Percentiles rank a stretch among this genome's conserved stretches.
Evolutionary conservation across 92 coral and sea anemone genomes (phyloP).

Genomic region (Plumapathes pennacea): DNA sequence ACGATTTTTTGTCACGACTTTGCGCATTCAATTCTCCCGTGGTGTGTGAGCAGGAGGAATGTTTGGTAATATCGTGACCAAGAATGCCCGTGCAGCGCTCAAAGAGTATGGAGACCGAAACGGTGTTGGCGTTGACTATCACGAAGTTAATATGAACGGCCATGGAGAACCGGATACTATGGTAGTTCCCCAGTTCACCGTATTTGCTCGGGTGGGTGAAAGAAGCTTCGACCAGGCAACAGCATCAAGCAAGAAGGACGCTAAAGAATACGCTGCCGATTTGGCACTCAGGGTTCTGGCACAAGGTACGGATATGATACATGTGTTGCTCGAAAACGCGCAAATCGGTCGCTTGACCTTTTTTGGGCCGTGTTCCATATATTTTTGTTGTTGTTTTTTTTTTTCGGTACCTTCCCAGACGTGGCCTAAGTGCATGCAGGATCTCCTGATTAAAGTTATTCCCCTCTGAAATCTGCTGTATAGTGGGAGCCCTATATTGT

Average conservation of each 20-base stretch:
- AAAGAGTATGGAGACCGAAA: conserved; percentile 78
- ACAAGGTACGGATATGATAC: conserved; percentile 43
- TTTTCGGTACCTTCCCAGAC: too few species aligned
- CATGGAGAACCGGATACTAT: conserved; percentile 6
- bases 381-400: too few species aligned
- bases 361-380: too few species aligned
- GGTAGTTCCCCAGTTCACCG: conserved; percentile 40
- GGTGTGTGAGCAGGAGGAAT: conserved; percentile 41
- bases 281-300: conserved; percentile 67
- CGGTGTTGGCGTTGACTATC: conserved; percentile 53
- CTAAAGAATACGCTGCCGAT: conserved; percentile 84
- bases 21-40: conserved; percentile 72
- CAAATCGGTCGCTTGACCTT: too few species aligned
- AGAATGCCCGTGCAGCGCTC: conserved; percentile 83
- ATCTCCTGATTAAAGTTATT: too few species aligned
- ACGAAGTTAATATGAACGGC: conserved; percentile 27
- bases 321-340: too few species aligned
- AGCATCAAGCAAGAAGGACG: conserved; percentile 74
- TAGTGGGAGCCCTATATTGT: too few species aligned
- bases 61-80: conserved; percentile 83
- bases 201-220: conserved; percentile 66
- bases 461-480: too few species aligned
- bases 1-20: conserved; percentile 73
- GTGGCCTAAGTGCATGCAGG: too few species aligned
- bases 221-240: conserved; percentile 58